Percentiles rank a stretch among this genome's conserved stretches.
phyloP scores from a whole-genome alignment of 1,140 invertebrate genomes.

The Aleiodes sp. region DNA sequence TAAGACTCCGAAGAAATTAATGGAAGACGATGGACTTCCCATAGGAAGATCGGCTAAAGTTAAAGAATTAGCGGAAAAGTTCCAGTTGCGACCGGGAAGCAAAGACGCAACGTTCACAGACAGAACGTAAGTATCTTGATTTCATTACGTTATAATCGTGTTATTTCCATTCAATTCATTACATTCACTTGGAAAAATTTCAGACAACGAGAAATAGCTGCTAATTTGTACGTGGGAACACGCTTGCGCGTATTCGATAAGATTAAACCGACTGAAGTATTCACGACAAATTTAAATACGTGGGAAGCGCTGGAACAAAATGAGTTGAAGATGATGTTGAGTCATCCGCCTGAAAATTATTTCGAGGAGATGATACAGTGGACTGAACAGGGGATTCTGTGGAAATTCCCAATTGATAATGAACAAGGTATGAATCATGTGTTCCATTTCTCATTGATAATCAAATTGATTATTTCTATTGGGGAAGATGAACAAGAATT shows the following conservation, averaged over 20 bases:
- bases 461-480: too few species aligned
- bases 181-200: not conserved
- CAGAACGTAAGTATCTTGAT: not conserved
- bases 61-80: not conserved
- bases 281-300: conserved; percentile 66
- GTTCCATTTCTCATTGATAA: conserved; percentile 20
- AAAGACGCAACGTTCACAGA: not conserved
- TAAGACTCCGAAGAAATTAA: conserved; percentile 57
- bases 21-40: conserved; percentile 17
- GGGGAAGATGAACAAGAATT: conserved; percentile 29
- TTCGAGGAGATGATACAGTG: conserved; percentile 94
- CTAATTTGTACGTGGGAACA: conserved; percentile 69
- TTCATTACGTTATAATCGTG: not conserved
- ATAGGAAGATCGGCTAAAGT: conserved; percentile 3
- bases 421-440: conserved; percentile 80
- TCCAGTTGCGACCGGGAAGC: not conserved
- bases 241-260: conserved; percentile 71
- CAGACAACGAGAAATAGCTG: conserved; percentile 31
- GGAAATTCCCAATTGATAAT: conserved; percentile 98
- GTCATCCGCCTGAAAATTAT: conserved; percentile 83
- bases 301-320: conserved; percentile 76
- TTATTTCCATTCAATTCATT: not conserved
- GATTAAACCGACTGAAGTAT: conserved; percentile 36
- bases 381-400: conserved; percentile 94
- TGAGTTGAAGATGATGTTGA: conserved; percentile 72